Conservation (phyloP, 53 echinoderm and acorn worm genomes). For the Hippasteria phrygiana region DNA sequence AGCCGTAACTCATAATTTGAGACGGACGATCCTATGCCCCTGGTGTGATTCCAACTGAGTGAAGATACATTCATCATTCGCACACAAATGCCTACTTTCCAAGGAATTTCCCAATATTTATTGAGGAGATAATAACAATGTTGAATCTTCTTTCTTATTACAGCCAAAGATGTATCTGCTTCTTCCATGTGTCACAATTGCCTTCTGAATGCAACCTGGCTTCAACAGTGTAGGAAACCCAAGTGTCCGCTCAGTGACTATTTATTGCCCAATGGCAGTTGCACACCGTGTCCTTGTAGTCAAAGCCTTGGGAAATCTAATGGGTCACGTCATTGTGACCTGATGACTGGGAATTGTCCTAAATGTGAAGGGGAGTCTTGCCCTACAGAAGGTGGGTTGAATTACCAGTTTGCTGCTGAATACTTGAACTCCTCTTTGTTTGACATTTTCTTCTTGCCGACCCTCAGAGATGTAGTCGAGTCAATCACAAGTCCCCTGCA, state of each 20-base stretch:
- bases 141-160: background rate
- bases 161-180: conserved; percentile 9
- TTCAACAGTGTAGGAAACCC: background rate
- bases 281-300: conserved; percentile 46
- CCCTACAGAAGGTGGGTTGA: conserved; percentile 10
- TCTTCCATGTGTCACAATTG: conserved; percentile 61
- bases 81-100: no score
- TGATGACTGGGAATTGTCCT: conserved; percentile 38
- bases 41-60: no score
- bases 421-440: no score
- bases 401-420: no score
- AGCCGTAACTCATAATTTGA: no score
- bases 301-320: background rate
- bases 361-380: conserved; percentile 38
- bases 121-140: no score
- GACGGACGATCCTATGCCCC: no score
- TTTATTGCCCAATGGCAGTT: conserved; percentile 15
- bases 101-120: no score
- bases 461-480: no score
- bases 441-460: no score
- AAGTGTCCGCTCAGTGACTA: conserved; percentile 22
- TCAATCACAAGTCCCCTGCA: no score
- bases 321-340: conserved; percentile 36
- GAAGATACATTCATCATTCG: no score
- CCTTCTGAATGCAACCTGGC: conserved; percentile 38